Evolutionary conservation across 2,113 vertebrate genomes (phyloP), one percentile per base, ranked within the genome.

Genomic region (Hystrix cristata): DNA sequence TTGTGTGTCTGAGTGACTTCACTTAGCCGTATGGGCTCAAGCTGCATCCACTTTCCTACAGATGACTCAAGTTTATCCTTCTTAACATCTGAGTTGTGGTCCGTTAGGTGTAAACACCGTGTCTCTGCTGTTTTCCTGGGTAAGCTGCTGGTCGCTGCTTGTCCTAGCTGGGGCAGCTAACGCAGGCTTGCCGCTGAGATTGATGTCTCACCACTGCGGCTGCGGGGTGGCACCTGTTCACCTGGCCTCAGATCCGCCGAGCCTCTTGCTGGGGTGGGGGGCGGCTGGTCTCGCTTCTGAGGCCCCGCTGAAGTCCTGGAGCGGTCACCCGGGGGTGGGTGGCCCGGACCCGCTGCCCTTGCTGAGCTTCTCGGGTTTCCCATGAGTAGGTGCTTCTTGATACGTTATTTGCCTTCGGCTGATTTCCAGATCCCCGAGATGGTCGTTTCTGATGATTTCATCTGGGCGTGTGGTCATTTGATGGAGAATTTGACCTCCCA

Each of bases 301-400:
- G 23, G 72, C 85, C 59, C 65, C 60, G 34, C 57, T 60, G 84
- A 59, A 95, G 53, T 9, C 29, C 38, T 38, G 57, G 19, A 9
- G 67, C 69, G 87, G 93, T 29, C 53, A 34, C 14, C 18, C 8
- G 34, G 48, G 60, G 46, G 43, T 25, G 27, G 55, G 80, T 46
- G n/a, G 46, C 23, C 4, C 11, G 59, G 27, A 31, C 16, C 34
- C 51, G 87, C 59, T 62, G 57, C 57, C 87, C 12, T 46, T 84
- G 67, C 78, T 9, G 10, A 25, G 74, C 93, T 92, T 90, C 71
- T 84, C 60, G 21, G 72, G 21, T 76, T 90, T 81, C 92, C 59
- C 59, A 72, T 34, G 46, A 92, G 34, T 82, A 87, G 84, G 43
- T 90, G 27, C 48, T 87, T 95, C 81, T 95, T 89, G 87, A n/a